phyloP scores from a whole-genome alignment of 2,113 vertebrate species.

The Beaufortia kweichowensis region DNA sequence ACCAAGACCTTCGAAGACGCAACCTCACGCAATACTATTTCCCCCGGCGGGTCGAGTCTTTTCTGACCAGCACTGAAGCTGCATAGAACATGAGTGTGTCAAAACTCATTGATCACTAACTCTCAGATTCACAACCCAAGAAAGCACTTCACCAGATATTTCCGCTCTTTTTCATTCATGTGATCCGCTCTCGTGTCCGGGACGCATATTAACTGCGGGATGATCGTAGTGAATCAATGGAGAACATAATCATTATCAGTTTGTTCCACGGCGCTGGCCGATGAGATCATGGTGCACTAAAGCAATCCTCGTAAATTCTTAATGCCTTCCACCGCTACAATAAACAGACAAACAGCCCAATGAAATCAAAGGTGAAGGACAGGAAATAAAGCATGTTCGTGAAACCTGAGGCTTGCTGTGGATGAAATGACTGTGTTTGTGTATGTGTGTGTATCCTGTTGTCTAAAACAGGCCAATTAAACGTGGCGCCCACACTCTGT shows the following conservation, averaged over 20 bases:
- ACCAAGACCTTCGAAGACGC: background rate
- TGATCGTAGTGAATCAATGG: slow-evolving; percentile 18
- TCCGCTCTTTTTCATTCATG: slow-evolving; percentile 10
- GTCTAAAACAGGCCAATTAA: slow-evolving; percentile 12
- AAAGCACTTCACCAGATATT: slow-evolving; percentile 9
- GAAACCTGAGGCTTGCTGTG: background rate
- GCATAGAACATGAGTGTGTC: slow-evolving; percentile 6
- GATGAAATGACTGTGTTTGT: background rate
- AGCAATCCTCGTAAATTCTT: slow-evolving; percentile 35
- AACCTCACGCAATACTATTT: background rate
- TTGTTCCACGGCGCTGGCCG: slow-evolving; percentile 6
- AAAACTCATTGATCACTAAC: background rate
- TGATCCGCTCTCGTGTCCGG: background rate
- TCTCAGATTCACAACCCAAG: background rate
- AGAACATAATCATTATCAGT: slow-evolving; percentile 30
- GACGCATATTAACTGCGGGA: background rate
- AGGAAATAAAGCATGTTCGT: background rate
- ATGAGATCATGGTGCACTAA: background rate
- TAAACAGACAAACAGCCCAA: slow-evolving; percentile 28
- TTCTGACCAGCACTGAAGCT: background rate
- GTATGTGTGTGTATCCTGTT: slow-evolving; percentile 1
- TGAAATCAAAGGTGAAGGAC: slow-evolving; percentile 11
- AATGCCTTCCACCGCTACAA: slow-evolving; percentile 19
- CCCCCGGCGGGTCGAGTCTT: background rate
- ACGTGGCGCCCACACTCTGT: slow-evolving; percentile 19